These are phyloP conservation scores for Neoaliturus tenellus DNA, from an alignment of 2,888 invertebrate genomes.

Conservation along the genomic window DNA sequence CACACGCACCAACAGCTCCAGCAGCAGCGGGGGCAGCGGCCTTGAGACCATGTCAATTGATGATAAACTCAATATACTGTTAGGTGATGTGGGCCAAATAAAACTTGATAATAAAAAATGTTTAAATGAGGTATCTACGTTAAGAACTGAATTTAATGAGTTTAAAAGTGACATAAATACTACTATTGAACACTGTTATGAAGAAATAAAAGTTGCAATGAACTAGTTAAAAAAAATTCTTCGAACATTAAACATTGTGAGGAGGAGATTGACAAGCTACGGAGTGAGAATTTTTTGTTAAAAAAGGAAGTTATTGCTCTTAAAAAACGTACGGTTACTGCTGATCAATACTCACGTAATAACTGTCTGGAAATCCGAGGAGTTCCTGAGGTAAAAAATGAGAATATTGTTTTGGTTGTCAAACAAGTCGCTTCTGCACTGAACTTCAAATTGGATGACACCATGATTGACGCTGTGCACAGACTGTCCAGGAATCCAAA, in stretches of 20 bases:
- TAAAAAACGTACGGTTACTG: background rate
- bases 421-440: background rate
- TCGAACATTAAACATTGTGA: background rate
- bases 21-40: too few species aligned
- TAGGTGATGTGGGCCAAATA: background rate
- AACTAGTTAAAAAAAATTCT: background rate
- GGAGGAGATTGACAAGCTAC: background rate
- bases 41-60: too few species aligned
- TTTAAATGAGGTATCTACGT: background rate
- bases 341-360: background rate
- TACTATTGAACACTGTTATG: background rate
- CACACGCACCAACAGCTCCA: too few species aligned
- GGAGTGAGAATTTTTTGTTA: background rate
- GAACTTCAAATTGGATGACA: background rate
- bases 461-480: constrained; percentile 6
- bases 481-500: background rate
- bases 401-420: background rate
- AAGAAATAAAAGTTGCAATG: background rate
- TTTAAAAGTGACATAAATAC: background rate
- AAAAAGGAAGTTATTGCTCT: background rate
- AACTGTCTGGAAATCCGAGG: background rate
- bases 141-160: background rate
- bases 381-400: background rate
- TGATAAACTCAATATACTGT: background rate
- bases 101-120: background rate